Evolutionary conservation across 1,140 invertebrate genomes (phyloP).

Genomic region (Tetragnatha versicolor): DNA sequence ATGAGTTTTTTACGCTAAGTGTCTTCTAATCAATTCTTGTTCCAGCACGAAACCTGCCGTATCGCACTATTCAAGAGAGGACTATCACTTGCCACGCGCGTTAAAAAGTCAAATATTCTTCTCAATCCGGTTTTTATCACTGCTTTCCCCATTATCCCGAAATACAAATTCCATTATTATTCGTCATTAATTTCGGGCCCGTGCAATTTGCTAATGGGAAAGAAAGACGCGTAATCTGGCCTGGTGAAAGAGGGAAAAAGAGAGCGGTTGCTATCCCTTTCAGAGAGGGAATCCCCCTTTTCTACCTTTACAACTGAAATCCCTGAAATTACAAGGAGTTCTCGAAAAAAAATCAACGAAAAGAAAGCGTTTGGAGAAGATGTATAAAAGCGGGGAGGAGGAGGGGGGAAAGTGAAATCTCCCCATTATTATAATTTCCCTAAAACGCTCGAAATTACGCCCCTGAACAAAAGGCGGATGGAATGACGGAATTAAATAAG

Average conservation of each 20-base stretch:
- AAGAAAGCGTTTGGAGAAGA: no score
- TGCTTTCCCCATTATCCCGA: neutral
- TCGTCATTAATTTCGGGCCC: slow-evolving; percentile 33
- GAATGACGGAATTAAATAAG: slow-evolving; percentile 15
- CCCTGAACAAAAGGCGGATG: neutral
- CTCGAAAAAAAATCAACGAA: no score
- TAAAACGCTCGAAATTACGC: slow-evolving; percentile 35
- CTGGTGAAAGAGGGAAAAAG: no score
- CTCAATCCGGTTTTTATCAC: neutral
- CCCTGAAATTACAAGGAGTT: no score
- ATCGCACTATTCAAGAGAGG: no score
- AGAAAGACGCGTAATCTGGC: no score
- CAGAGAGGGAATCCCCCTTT: no score
- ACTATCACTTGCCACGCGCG: no score
- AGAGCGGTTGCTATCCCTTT: neutral
- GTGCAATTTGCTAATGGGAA: slow-evolving; percentile 44
- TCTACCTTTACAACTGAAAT: no score
- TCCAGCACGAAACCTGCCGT: no score
- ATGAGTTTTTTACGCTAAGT: no score
- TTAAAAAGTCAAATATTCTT: slow-evolving; percentile 29
- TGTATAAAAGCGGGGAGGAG: neutral
- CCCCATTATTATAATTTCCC: slow-evolving; percentile 33
- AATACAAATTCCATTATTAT: slow-evolving; percentile 36
- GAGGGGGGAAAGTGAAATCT: neutral
- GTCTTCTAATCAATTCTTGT: no score